phyloP scores from a whole-genome alignment of 2,797 vertebrate genomes.

The Babyrousa celebensis region DNA sequence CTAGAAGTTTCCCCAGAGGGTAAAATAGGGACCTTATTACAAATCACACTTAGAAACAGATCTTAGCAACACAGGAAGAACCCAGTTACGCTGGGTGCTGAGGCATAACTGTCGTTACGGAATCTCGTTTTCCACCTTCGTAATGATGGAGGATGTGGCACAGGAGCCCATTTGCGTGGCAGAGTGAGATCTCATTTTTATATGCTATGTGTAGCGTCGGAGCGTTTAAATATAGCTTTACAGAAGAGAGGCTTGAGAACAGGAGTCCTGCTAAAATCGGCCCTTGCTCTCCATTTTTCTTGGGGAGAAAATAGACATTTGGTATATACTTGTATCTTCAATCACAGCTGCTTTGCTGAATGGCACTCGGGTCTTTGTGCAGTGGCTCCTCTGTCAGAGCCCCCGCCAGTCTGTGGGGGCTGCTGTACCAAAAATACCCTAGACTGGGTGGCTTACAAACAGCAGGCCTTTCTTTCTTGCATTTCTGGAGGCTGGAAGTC shows the following conservation, averaged over 20 bases:
- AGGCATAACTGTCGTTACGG: neutral
- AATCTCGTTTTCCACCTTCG: neutral
- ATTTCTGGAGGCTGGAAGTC: neutral
- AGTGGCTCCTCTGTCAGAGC: fast-evolving
- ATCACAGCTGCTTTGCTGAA: neutral
- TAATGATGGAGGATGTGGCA: neutral
- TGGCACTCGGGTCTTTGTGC: neutral
- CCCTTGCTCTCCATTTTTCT: neutral
- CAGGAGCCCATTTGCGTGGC: neutral
- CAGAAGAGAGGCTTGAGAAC: neutral
- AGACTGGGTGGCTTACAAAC: neutral
- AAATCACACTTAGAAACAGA: neutral
- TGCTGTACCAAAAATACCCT: neutral
- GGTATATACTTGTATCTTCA: neutral
- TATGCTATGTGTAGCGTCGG: neutral
- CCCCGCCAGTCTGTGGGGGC: neutral
- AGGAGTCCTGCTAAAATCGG: neutral
- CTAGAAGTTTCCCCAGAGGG: neutral
- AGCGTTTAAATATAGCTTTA: neutral
- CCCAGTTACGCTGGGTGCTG: fast-evolving
- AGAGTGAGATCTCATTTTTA: slow-evolving; percentile 40
- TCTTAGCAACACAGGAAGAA: fast-evolving
- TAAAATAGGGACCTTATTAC: neutral
- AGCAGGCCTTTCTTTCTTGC: neutral
- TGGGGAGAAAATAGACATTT: neutral